phyloP scores from a whole-genome alignment of 2,888 invertebrate genomes.

The Zootermopsis nevadensis region DNA sequence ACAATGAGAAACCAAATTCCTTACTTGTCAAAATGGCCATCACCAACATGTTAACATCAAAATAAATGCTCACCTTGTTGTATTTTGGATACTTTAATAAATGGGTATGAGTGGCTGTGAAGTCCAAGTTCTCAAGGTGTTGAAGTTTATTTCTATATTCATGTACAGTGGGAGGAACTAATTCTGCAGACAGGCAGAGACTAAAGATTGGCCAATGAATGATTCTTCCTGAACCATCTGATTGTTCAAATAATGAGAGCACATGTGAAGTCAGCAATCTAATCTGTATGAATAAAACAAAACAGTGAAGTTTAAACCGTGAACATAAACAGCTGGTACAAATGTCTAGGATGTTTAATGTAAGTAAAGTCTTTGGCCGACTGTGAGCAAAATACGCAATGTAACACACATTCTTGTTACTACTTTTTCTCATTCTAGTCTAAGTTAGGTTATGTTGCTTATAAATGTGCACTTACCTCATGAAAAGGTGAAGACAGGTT shows the following conservation, averaged over 20 bases:
- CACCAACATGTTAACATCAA: background rate
- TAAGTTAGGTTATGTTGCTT: too few relatives aligned
- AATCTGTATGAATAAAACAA: slow-evolving; percentile 64
- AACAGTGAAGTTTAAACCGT: background rate
- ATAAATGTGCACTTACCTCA: slow-evolving; percentile 71
- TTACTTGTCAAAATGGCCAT: too few relatives aligned
- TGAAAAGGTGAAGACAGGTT: slow-evolving; percentile 78
- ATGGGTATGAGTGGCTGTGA: slow-evolving; percentile 59
- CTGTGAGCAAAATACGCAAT: too few relatives aligned
- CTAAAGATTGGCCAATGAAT: slow-evolving; percentile 68
- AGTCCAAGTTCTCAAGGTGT: slow-evolving; percentile 78
- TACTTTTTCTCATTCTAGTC: too few relatives aligned
- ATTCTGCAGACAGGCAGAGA: slow-evolving; percentile 76
- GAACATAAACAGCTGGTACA: background rate
- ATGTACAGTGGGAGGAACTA: slow-evolving; percentile 76
- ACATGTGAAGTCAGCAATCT: slow-evolving; percentile 80
- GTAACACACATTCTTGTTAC: too few relatives aligned
- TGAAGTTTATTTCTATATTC: slow-evolving; percentile 84
- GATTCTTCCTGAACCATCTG: slow-evolving; percentile 59
- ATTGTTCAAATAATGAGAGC: slow-evolving; percentile 74
- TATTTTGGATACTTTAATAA: slow-evolving; percentile 24
- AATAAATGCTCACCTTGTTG: slow-evolving; percentile 40
- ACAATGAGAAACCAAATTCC: too few relatives aligned
- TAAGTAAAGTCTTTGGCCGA: too few relatives aligned
- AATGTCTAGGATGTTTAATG: background rate